Evolutionary conservation across 2,888 invertebrate species (phyloP).

Genomic region (Sphaeridia pumilis): DNA sequence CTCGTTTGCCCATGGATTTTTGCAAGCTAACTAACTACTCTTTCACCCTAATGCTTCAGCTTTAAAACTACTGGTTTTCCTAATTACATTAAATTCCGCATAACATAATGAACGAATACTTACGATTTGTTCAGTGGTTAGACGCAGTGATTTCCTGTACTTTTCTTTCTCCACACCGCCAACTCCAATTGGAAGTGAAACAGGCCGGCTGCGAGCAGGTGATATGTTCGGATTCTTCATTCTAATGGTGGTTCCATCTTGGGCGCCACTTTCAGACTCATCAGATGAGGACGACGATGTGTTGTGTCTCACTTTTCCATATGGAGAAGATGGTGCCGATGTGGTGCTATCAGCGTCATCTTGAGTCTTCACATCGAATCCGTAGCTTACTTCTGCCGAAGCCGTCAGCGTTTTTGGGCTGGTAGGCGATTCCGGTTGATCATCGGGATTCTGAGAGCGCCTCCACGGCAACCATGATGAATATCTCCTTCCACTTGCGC

Average conservation of each 20-base stretch:
- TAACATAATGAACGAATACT: no score
- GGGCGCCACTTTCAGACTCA: constrained; percentile 31
- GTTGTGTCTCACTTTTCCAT: background rate
- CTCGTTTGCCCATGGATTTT: background rate
- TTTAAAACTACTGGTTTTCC: background rate
- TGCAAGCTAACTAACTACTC: background rate
- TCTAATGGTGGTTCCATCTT: constrained; percentile 20
- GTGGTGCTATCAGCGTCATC: no score
- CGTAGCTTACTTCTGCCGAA: background rate
- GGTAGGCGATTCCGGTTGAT: background rate
- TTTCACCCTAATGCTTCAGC: no score
- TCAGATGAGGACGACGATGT: constrained; percentile 32
- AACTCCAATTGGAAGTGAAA: constrained; percentile 10
- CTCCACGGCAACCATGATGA: constrained; percentile 50
- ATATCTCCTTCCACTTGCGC: constrained; percentile 38
- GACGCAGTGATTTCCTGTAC: constrained; percentile 76
- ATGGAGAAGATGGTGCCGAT: background rate
- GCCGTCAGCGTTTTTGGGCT: background rate
- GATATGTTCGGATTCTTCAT: constrained; percentile 5
- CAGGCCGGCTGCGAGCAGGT: constrained; percentile 12
- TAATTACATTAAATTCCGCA: no score
- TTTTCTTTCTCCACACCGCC: constrained; percentile 48
- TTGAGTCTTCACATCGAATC: background rate
- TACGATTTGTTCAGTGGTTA: constrained; percentile 90
- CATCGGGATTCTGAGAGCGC: constrained; percentile 36